Percentiles rank a stretch among this genome's conserved stretches.
Conservation (phyloP, 1,140 invertebrate genomes). For the Saccostrea cuccullata region DNA sequence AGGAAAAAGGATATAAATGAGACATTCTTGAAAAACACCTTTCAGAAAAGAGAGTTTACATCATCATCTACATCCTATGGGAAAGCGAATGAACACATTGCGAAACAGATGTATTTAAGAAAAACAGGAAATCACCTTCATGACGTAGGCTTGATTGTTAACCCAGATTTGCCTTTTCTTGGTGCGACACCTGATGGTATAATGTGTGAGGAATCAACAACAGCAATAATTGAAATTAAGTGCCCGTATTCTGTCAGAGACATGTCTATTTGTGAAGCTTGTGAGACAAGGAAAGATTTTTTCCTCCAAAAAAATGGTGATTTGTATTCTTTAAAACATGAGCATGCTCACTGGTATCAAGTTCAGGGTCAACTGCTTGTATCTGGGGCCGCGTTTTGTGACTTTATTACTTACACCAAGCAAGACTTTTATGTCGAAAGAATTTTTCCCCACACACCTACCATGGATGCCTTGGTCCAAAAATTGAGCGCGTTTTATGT, state of each 20-base stretch:
- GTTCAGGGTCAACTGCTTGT: slow-evolving; percentile 52
- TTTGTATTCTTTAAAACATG: background rate
- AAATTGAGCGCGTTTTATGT: slow-evolving; percentile 31
- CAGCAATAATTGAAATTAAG: slow-evolving; percentile 38
- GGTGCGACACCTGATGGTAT: slow-evolving; percentile 35
- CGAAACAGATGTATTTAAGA: slow-evolving; percentile 43
- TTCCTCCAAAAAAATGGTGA: background rate
- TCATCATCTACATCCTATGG: slow-evolving; percentile 33
- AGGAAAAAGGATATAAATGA: slow-evolving; percentile 43
- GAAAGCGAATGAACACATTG: slow-evolving; percentile 33
- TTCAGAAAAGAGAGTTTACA: slow-evolving; percentile 22
- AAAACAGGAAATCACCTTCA: slow-evolving; percentile 34
- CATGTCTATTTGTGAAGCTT: slow-evolving; percentile 29
- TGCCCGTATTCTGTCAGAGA: slow-evolving; percentile 34
- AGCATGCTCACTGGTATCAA: slow-evolving; percentile 45
- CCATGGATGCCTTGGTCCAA: background rate
- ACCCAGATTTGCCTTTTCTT: slow-evolving; percentile 37
- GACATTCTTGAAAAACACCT: slow-evolving; percentile 23
- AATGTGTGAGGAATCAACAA: slow-evolving; percentile 21
- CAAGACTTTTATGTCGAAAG: slow-evolving; percentile 43
- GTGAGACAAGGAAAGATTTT: background rate
- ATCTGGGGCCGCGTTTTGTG: slow-evolving; percentile 51
- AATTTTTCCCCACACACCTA: slow-evolving; percentile 34
- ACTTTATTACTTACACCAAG: slow-evolving; percentile 53
- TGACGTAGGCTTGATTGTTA: slow-evolving; percentile 35